Evolutionary conservation across 2,888 invertebrate genomes (phyloP).

Genomic region (Scaptomyza tumidula): DNA sequence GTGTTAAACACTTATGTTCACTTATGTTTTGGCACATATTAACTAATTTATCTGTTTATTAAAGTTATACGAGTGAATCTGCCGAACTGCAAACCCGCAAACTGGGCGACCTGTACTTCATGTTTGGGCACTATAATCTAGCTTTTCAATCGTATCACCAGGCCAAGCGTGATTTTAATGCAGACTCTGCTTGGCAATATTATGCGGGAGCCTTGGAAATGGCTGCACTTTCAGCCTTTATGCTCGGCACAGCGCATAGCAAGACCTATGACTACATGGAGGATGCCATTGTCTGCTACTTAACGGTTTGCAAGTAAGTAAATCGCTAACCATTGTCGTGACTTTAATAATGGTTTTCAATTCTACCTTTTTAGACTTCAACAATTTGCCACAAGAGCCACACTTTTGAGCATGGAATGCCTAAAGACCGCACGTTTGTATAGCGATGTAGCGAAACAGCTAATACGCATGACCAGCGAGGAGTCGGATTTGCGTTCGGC

Average conservation of each 20-base stretch:
- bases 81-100: conserved; percentile 96
- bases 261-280: conserved; percentile 97
- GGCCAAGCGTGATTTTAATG: conserved; percentile 98
- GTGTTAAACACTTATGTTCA: conserved; percentile 77
- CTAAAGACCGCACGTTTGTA: conserved; percentile 91
- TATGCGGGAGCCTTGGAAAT: conserved; percentile 98
- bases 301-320: conserved; percentile 93
- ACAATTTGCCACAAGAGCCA: conserved; percentile 96
- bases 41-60: neutral
- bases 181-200: conserved; percentile 98
- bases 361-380: conserved; percentile 88
- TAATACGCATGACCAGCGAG: conserved; percentile 97
- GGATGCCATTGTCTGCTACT: conserved; percentile 95
- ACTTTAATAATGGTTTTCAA: neutral
- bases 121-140: conserved; percentile 96
- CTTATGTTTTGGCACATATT: neutral
- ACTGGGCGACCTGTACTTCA: conserved; percentile 97
- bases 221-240: conserved; percentile 96
- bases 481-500: conserved; percentile 98
- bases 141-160: conserved; percentile 96
- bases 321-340: conserved; percentile 9
- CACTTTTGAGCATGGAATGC: conserved; percentile 94
- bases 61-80: conserved; percentile 91
- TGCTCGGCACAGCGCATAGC: conserved; percentile 91
- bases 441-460: conserved; percentile 97